phyloP scores from a whole-genome alignment of 37 sponge, comb jelly and placozoan genomes.

The Haliclona indistincta region DNA sequence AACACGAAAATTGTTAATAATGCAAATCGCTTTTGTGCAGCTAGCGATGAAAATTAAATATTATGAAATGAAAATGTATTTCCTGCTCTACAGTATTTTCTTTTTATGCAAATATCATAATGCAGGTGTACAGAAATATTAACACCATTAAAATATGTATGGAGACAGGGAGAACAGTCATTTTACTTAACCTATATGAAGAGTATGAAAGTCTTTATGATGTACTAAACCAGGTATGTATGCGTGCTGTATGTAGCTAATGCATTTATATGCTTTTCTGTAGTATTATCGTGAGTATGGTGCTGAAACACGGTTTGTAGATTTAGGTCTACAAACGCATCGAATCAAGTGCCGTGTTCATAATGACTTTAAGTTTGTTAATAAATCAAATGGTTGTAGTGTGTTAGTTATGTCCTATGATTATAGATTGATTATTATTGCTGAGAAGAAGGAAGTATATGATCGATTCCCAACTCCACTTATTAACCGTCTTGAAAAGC shows the following conservation, averaged over 20 bases:
- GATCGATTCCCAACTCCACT: slow-evolving; percentile 78
- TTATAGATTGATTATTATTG: slow-evolving; percentile 56
- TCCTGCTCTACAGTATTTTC: too few relatives aligned
- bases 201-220: slow-evolving; percentile 90
- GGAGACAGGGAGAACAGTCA: slow-evolving; percentile 71
- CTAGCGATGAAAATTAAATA: too few relatives aligned
- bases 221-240: slow-evolving; percentile 69
- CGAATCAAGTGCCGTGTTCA: slow-evolving; percentile 72
- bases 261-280: not conserved
- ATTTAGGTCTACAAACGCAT: slow-evolving; percentile 72
- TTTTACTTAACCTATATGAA: slow-evolving; percentile 78
- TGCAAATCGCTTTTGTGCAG: too few relatives aligned
- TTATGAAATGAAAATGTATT: too few relatives aligned
- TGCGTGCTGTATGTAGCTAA: too few relatives aligned
- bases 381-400: not conserved
- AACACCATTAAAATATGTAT: slow-evolving; percentile 84
- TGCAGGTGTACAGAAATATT: slow-evolving; percentile 68
- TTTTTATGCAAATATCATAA: too few relatives aligned
- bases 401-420: not conserved
- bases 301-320: slow-evolving; percentile 63
- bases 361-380: slow-evolving; percentile 51
- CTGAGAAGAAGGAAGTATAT: slow-evolving; percentile 56
- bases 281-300: slow-evolving; percentile 53
- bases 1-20: too few relatives aligned
- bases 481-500: slow-evolving; percentile 81